Evolutionary conservation across 2,113 vertebrate species (phyloP).

Genomic region (Chlamydotis undulata): DNA sequence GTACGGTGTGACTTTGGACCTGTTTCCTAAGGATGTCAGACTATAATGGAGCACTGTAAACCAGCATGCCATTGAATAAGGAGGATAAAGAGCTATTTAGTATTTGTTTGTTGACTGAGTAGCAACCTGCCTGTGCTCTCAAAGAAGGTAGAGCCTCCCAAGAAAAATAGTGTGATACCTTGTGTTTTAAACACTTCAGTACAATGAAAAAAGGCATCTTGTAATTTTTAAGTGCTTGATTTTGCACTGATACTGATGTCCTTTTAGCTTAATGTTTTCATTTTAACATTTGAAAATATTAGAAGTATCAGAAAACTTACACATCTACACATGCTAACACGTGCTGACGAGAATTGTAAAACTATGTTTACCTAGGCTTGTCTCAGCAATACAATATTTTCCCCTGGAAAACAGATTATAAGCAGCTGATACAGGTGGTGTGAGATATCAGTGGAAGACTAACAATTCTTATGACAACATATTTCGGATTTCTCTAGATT

Average conservation of each 20-base stretch:
- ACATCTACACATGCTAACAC: accelerated
- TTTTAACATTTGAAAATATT: not conserved
- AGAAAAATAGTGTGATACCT: not conserved
- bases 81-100: not conserved
- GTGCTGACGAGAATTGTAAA: not conserved
- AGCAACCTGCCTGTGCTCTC: not conserved
- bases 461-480: not conserved
- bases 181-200: not conserved
- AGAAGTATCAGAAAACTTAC: not conserved
- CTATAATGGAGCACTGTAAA: not conserved
- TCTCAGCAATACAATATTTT: not conserved
- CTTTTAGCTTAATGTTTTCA: not conserved
- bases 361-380: not conserved
- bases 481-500: not conserved
- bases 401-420: not conserved
- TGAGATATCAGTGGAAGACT: not conserved
- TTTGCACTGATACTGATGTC: not conserved
- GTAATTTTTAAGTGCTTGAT: not conserved
- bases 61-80: not conserved
- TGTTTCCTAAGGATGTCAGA: not conserved
- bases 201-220: not conserved
- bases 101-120: not conserved
- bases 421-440: not conserved
- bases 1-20: not conserved
- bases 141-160: not conserved